A percentile compares a stretch with the other conserved stretches of the same genome.
Evolutionary conservation across 2,888 invertebrate species (phyloP).

Genomic region (Cephus pulcher): DNA sequence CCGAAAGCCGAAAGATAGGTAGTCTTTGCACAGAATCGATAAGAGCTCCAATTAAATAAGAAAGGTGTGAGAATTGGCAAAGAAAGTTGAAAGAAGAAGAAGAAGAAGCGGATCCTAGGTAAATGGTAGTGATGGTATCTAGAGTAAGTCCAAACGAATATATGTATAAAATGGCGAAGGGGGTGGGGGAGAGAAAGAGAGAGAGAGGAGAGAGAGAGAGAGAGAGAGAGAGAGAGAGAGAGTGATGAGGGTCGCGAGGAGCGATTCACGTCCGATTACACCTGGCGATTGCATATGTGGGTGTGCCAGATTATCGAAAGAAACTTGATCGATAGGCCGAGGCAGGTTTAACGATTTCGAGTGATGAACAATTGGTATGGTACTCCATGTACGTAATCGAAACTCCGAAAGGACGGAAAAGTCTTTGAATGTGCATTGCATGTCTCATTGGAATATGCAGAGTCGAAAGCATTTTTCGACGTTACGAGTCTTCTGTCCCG

Average conservation of each 20-base stretch:
- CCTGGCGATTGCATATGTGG: no score
- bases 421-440: slow-evolving; percentile 32
- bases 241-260: slow-evolving; percentile 33
- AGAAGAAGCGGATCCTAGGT: slow-evolving; percentile 37
- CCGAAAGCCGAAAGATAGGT: not conserved
- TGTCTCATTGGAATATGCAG: slow-evolving; percentile 53
- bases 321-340: no score
- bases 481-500: slow-evolving; percentile 36
- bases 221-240: not conserved
- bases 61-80: slow-evolving; percentile 21
- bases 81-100: slow-evolving; percentile 16
- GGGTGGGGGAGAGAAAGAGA: not conserved
- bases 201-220: not conserved
- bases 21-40: not conserved
- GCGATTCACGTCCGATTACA: slow-evolving; percentile 17
- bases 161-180: slow-evolving; percentile 9
- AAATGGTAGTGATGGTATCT: slow-evolving; percentile 45
- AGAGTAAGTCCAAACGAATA: no score
- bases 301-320: no score
- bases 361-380: no score
- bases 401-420: no score
- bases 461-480: slow-evolving; percentile 52
- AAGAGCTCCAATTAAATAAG: not conserved
- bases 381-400: no score
- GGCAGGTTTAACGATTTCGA: no score